Conservation (phyloP, 2,888 invertebrate species). For the Mythimna pallens region DNA sequence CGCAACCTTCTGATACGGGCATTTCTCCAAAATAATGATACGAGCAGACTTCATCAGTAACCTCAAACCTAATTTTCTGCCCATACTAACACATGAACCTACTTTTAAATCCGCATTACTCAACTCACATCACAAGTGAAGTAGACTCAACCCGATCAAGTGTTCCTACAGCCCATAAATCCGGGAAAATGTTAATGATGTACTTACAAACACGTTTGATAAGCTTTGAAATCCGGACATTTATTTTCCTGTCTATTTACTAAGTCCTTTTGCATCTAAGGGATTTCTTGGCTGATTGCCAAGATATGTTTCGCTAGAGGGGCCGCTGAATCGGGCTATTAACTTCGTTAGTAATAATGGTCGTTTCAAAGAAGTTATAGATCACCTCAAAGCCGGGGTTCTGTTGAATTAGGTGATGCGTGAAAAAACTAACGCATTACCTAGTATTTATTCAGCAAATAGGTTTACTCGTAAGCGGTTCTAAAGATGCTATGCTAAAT, state of each 20-base stretch:
- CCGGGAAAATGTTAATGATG: conserved; percentile 31
- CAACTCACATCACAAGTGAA: conserved; percentile 18
- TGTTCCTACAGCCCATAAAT: conserved; percentile 14
- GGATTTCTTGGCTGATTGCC: conserved; percentile 35
- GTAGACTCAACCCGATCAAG: not conserved
- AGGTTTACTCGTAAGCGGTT: not conserved
- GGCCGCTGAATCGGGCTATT: conserved; percentile 20
- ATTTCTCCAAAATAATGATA: too few relatives aligned
- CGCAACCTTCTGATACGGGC: conserved; percentile 98
- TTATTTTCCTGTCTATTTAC: conserved; percentile 24
- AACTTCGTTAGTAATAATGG: conserved; percentile 19
- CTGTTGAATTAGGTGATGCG: not conserved
- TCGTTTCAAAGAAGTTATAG: conserved; percentile 6
- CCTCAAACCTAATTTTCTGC: too few relatives aligned
- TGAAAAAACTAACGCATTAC: not conserved
- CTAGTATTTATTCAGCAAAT: not conserved
- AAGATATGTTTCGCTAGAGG: conserved; percentile 16
- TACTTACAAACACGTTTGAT: conserved; percentile 42
- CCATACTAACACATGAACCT: too few relatives aligned
- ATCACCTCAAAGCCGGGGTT: not conserved
- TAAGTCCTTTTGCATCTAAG: conserved; percentile 13
- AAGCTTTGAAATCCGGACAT: conserved; percentile 43
- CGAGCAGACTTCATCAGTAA: too few relatives aligned
- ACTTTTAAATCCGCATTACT: not conserved
- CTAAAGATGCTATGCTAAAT: not conserved